Base-by-base conservation (phyloP, 2,113 vertebrate genomes). In the Toxostoma redivivum region DNA sequence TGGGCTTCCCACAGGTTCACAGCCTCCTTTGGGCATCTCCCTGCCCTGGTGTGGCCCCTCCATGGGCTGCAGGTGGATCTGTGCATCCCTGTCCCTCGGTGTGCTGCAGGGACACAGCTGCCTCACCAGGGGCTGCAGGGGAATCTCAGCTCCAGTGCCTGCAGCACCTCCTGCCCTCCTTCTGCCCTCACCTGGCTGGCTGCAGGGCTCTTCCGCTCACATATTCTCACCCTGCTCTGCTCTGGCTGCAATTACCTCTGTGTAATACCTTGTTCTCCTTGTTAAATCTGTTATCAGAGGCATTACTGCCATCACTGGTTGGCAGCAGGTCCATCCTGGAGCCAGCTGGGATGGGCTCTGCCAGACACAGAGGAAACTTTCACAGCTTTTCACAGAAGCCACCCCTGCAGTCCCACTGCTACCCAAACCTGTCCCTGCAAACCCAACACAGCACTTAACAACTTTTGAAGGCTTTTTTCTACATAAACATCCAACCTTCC, bases 251-350 rank as follows among this genome's bases (percentile, higher is more conserved):
- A 28, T 28, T 14, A n/a, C 18, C 11, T 5, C 20, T 12, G 25
- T 9, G 9, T 38, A 79, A 30, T 24, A 30, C 15, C 9, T 23
- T 45, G 53, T 79, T 11, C 7, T 35, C 37, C 10, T 51, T 51
- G 9, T 42, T 0, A 15, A 24, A 30, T 25, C 15, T 1, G 1
- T 44, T 35, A 3, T 24, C 56, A 71, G 80, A 31, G 37, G 5
- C 19, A 10, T 30, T 35, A 20, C 25, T 44, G 0, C 23, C 25
- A 16, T 35, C 35, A 8, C 20, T 42, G 37, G 2, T 2, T 30
- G 31, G 30, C 0, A 0, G 9, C 24, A 56, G 15, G 15, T 37
- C 37, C 30, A 4, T 35, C 56, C 37, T 25, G 66, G 15, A 51
- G 37, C 16, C 25, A 15, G 10, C 45, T 35, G 56, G 21, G 21